Percentiles rank a stretch among this genome's conserved stretches.
Conservation (phyloP, 2,113 vertebrate genomes). For the Laticauda colubrina region DNA sequence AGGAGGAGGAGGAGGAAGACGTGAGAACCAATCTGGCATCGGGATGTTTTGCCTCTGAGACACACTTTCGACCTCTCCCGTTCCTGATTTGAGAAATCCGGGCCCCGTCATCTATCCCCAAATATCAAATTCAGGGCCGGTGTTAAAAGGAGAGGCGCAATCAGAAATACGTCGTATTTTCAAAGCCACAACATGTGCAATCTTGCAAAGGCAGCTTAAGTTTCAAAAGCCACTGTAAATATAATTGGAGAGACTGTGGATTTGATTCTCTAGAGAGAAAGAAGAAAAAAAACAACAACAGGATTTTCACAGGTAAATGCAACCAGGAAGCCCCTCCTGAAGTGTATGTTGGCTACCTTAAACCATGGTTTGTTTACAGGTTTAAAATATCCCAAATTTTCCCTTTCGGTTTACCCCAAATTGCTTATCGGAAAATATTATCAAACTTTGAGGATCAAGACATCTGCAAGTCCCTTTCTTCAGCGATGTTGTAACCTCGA, state of each 20-base stretch:
- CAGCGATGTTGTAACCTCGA: no score
- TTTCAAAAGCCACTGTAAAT: background rate
- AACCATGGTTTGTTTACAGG: background rate
- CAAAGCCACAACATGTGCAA: background rate
- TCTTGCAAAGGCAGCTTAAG: background rate
- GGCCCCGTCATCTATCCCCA: background rate
- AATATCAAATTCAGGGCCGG: background rate
- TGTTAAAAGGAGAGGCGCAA: background rate
- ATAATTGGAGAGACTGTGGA: background rate
- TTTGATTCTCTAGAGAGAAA: background rate
- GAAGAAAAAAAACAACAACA: background rate
- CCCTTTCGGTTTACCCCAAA: no score
- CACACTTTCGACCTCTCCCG: background rate
- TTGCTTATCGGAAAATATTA: no score
- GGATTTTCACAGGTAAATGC: background rate
- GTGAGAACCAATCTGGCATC: background rate
- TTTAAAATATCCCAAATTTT: no score
- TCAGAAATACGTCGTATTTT: background rate
- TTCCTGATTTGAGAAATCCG: background rate
- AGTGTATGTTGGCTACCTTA: background rate
- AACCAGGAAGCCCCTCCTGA: background rate
- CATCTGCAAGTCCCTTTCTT: no score
- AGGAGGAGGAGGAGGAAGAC: background rate
- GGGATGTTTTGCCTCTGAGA: no score
- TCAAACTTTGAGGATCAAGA: no score